These are phyloP conservation scores for Uropsilus gracilis DNA, from an alignment of 2,113 vertebrate genomes.

Conservation along the genomic window DNA sequence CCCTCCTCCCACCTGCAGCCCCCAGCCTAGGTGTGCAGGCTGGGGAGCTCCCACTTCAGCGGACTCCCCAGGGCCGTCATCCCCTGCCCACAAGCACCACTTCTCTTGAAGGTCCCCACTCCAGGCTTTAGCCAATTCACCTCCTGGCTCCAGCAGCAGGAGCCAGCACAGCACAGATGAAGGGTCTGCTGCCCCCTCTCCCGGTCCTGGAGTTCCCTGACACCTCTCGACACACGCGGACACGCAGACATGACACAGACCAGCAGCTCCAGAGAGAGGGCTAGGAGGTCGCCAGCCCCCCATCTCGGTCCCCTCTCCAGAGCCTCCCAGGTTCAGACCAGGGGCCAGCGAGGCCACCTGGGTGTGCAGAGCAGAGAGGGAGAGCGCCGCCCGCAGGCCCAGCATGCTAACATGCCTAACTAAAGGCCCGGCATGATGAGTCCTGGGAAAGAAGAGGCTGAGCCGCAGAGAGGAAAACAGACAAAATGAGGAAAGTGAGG, in stretches of 20 bases:
- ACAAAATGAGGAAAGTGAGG: not conserved
- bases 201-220: not conserved
- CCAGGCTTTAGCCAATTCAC: not conserved
- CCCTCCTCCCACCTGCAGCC: accelerated
- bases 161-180: not conserved
- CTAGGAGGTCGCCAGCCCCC: not conserved
- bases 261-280: not conserved
- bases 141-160: not conserved
- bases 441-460: not conserved
- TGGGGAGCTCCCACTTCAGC: not conserved
- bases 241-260: not conserved
- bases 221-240: not conserved
- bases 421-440: not conserved
- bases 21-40: not conserved
- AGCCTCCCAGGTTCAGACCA: not conserved
- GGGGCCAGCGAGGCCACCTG: not conserved
- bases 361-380: not conserved
- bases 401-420: not conserved
- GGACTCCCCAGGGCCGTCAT: not conserved
- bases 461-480: not conserved
- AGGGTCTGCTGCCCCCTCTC: not conserved
- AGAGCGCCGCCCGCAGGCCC: not conserved
- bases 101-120: not conserved
- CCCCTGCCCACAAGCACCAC: not conserved
- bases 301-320: not conserved